Evolutionary conservation across 2,797 vertebrate genomes (phyloP).

Genomic region (Rhinogobio ventralis): DNA sequence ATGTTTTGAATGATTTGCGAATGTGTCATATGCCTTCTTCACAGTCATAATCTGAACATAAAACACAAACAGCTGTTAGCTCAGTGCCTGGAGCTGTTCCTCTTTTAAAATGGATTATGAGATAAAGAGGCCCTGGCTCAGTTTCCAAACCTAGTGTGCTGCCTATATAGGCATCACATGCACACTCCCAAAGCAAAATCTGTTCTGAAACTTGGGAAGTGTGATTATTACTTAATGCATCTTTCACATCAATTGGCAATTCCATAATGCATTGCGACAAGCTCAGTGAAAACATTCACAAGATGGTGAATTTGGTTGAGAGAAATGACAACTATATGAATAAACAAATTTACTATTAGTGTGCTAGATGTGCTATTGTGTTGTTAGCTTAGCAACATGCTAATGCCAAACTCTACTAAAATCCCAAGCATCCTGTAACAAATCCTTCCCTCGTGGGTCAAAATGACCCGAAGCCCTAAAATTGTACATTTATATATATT

Average conservation of each 20-base stretch:
- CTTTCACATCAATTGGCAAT: not conserved
- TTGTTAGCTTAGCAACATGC: conserved; percentile 11
- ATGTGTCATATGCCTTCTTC: conserved; percentile 6
- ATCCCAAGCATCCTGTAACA: too few relatives aligned
- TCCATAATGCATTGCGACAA: not conserved
- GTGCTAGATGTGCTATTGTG: not conserved
- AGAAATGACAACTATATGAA: not conserved
- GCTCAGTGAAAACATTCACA: not conserved
- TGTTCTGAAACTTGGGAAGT: not conserved
- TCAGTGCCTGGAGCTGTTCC: conserved; percentile 11
- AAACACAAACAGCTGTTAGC: not conserved
- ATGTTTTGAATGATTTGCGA: conserved; percentile 27
- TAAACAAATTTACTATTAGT: not conserved
- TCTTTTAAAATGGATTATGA: conserved; percentile 1
- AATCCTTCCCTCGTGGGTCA: too few relatives aligned
- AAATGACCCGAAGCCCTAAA: too few relatives aligned
- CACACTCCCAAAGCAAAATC: not conserved
- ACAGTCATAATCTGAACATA: conserved; percentile 6
- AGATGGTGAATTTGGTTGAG: not conserved
- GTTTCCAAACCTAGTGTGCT: conserved; percentile 14
- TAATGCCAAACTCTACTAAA: not conserved
- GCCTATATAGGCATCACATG: not conserved
- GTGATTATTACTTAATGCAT: not conserved
- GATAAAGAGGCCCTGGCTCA: conserved; percentile 13
- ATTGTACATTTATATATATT: too few relatives aligned